Percentiles rank a stretch among this genome's conserved stretches.
phyloP scores from a whole-genome alignment of 2,888 invertebrate genomes.

The Ceramica pisi region DNA sequence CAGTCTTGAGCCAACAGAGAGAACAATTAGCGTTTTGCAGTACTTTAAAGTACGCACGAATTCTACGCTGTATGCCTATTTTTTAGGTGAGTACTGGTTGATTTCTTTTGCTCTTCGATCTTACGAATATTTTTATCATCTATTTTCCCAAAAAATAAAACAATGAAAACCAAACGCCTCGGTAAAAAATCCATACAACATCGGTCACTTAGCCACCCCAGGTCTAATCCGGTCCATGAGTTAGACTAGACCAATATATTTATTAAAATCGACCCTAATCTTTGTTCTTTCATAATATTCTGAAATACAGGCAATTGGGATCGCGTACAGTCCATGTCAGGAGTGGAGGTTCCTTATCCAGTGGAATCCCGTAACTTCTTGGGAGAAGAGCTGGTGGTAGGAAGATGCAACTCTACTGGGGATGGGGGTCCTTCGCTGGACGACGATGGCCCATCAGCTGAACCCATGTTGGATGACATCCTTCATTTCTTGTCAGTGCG shows the following conservation, averaged over 20 bases:
- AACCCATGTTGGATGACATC: slow-evolving; percentile 87
- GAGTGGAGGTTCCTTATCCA: slow-evolving; percentile 79
- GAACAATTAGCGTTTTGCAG: slow-evolving; percentile 78
- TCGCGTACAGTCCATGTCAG: slow-evolving; percentile 78
- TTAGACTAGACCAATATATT: too few species aligned
- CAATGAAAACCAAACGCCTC: not conserved
- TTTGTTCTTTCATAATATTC: not conserved
- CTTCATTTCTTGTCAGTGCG: slow-evolving; percentile 82
- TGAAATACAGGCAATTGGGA: slow-evolving; percentile 79
- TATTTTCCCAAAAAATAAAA: not conserved
- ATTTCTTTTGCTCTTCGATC: not conserved
- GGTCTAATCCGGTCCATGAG: not conserved
- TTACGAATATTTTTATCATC: not conserved
- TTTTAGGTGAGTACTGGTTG: slow-evolving; percentile 76
- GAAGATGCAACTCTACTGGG: slow-evolving; percentile 85
- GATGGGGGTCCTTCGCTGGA: slow-evolving; percentile 80
- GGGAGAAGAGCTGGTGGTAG: slow-evolving; percentile 84
- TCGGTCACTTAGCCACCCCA: not conserved
- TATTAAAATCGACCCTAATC: not conserved
- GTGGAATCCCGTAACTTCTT: slow-evolving; percentile 84
- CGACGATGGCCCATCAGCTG: slow-evolving; percentile 85
- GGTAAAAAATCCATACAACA: not conserved
- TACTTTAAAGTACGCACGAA: slow-evolving; percentile 86
- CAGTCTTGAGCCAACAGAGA: slow-evolving; percentile 37
- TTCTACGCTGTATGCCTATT: slow-evolving; percentile 82